A percentile compares a stretch with the other conserved stretches of the same genome.
Evolutionary conservation across 2,113 vertebrate species (phyloP).

Genomic region (Ramphastos sulfuratus): DNA sequence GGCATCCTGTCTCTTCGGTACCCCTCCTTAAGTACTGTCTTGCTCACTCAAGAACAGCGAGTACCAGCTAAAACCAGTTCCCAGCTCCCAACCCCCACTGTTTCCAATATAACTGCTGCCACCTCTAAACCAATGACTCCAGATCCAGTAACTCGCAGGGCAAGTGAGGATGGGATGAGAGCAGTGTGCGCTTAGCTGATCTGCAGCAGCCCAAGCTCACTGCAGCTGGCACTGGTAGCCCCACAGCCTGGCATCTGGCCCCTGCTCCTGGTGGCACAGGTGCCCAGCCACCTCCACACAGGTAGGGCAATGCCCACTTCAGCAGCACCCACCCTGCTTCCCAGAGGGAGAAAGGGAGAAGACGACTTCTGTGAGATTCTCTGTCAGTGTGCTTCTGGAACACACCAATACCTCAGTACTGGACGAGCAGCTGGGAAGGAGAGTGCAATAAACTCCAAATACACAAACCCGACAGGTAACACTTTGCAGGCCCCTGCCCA

Average conservation of each 20-base stretch:
- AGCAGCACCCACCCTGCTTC: neutral
- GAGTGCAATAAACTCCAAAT: neutral
- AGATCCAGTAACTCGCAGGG: neutral
- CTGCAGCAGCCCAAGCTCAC: neutral
- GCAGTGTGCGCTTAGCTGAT: neutral
- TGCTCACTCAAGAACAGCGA: conserved; percentile 1
- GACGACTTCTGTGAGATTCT: neutral
- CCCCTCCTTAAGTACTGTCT: neutral
- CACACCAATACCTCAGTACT: neutral
- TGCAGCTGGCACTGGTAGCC: rapidly evolving
- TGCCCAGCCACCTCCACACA: neutral
- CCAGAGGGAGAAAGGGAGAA: neutral
- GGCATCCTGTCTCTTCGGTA: conserved; percentile 35
- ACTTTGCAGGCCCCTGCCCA: neutral
- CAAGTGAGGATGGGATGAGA: neutral
- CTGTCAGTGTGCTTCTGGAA: neutral
- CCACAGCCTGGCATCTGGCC: rapidly evolving
- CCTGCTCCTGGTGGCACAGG: rapidly evolving
- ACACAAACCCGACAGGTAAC: neutral
- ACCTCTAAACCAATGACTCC: neutral
- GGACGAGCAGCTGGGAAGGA: neutral
- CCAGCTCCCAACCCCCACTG: neutral
- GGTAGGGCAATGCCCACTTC: neutral
- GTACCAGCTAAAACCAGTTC: neutral
- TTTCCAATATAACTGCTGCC: neutral